phyloP scores from a whole-genome alignment of 2,888 invertebrate species.

The Hyalella azteca region DNA sequence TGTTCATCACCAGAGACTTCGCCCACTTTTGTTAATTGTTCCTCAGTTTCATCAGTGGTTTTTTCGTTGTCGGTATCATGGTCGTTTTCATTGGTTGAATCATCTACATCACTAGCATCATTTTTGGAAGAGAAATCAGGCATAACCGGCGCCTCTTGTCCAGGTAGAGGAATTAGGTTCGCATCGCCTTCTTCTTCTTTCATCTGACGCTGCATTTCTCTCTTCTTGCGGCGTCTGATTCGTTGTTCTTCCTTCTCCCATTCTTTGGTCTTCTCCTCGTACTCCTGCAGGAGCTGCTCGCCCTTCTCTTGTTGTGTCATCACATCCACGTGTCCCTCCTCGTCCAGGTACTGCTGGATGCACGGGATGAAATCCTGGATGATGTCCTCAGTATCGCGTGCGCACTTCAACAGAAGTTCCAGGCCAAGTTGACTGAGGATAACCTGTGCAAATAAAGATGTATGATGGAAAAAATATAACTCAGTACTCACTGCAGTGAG shows the following conservation, averaged over 20 bases:
- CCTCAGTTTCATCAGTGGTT: neutral
- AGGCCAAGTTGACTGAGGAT: constrained; percentile 21
- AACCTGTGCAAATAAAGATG: neutral
- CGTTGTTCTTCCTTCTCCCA: neutral
- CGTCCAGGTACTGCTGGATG: constrained; percentile 24
- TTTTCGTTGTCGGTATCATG: neutral
- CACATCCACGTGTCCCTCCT: neutral
- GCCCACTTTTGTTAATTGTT: neutral
- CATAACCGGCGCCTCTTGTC: neutral
- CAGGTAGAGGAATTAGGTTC: neutral
- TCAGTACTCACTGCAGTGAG: too few species aligned
- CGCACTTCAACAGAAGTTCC: constrained; percentile 21
- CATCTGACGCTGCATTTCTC: neutral
- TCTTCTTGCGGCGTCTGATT: constrained; percentile 3
- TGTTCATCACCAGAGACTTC: neutral
- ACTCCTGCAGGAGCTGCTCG: constrained; percentile 9
- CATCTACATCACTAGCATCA: neutral
- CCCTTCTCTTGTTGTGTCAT: neutral
- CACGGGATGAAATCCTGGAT: constrained; percentile 21
- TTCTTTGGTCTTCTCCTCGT: constrained; percentile 10
- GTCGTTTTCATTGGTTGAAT: neutral
- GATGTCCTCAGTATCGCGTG: constrained; percentile 17
- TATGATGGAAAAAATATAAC: too few species aligned
- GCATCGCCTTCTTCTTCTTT: neutral
- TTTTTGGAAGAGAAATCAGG: neutral